Percentiles rank a stretch among this genome's conserved stretches.
Conservation (phyloP, 1,140 invertebrate species). For the Sarcophaga bullata region DNA sequence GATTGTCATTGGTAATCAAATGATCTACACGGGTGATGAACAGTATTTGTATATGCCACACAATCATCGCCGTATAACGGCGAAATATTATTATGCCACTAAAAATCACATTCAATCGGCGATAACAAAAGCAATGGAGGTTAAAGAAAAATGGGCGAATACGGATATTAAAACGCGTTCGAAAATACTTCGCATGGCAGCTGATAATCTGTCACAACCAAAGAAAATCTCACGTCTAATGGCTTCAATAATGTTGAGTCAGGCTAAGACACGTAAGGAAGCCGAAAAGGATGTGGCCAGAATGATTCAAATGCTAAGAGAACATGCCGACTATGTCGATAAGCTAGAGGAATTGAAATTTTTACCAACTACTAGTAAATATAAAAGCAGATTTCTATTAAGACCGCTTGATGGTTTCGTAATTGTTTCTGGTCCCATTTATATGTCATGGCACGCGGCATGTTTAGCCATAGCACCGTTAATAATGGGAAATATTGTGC, state of each 20-base stretch:
- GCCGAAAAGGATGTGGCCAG: slow-evolving; percentile 97
- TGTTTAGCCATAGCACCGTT: slow-evolving; percentile 95
- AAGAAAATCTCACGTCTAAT: slow-evolving; percentile 87
- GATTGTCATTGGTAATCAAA: slow-evolving; percentile 21
- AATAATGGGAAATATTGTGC: slow-evolving; percentile 94
- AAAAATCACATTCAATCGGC: slow-evolving; percentile 84
- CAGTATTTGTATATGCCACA: slow-evolving; percentile 71
- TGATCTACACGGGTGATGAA: slow-evolving; percentile 28
- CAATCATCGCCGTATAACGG: slow-evolving; percentile 83
- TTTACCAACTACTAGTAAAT: slow-evolving; percentile 52
- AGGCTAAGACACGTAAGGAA: slow-evolving; percentile 92
- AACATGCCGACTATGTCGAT: slow-evolving; percentile 91
- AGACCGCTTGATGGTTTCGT: slow-evolving; percentile 96
- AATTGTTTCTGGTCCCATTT: slow-evolving; percentile 96
- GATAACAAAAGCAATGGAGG: slow-evolving; percentile 79
- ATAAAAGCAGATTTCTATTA: slow-evolving; percentile 73
- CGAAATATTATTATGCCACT: slow-evolving; percentile 90
- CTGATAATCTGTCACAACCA: slow-evolving; percentile 82
- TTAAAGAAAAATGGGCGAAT: slow-evolving; percentile 85
- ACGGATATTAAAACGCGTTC: slow-evolving; percentile 80
- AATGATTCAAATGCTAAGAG: slow-evolving; percentile 91
- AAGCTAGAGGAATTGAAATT: slow-evolving; percentile 71
- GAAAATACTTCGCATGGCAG: slow-evolving; percentile 83
- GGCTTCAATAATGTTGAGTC: slow-evolving; percentile 95
- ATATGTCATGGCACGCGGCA: slow-evolving; percentile 98